These are phyloP conservation scores for Drosophila pachea DNA, from an alignment of 1,140 invertebrate genomes.

Conservation along the genomic window DNA sequence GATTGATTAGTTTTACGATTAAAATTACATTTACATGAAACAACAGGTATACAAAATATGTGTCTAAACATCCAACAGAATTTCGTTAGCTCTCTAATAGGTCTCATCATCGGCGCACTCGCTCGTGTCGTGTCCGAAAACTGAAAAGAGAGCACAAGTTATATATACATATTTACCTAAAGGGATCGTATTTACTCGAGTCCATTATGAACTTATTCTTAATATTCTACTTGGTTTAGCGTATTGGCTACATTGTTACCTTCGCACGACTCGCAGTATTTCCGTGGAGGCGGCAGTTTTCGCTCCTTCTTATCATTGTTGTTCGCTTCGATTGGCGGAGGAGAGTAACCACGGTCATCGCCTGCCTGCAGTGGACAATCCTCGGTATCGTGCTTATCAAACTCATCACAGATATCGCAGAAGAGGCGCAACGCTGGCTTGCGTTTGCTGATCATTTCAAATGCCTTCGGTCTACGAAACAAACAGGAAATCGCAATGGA, in stretches of 20 bases:
- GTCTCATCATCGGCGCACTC: conserved; percentile 91
- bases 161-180: neutral
- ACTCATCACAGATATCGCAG: conserved; percentile 98
- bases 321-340: conserved; percentile 68
- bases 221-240: no score
- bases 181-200: no score
- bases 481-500: neutral
- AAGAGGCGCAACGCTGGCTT: conserved; percentile 88
- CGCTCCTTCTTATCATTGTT: conserved; percentile 78
- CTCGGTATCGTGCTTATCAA: conserved; percentile 97
- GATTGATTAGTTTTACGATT: conserved; percentile 17
- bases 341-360: conserved; percentile 80
- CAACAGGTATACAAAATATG: neutral
- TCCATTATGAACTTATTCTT: no score
- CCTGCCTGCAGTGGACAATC: conserved; percentile 94
- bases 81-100: conserved; percentile 81
- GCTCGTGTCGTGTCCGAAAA: conserved; percentile 88
- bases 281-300: conserved; percentile 82
- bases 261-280: conserved; percentile 96
- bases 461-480: conserved; percentile 58
- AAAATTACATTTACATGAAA: conserved; percentile 1
- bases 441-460: conserved; percentile 63
- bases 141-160: conserved; percentile 79
- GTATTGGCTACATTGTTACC: no score
- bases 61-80: conserved; percentile 27